phyloP scores from a whole-genome alignment of 2,888 invertebrate species.

The Tryphoninae sp. region DNA sequence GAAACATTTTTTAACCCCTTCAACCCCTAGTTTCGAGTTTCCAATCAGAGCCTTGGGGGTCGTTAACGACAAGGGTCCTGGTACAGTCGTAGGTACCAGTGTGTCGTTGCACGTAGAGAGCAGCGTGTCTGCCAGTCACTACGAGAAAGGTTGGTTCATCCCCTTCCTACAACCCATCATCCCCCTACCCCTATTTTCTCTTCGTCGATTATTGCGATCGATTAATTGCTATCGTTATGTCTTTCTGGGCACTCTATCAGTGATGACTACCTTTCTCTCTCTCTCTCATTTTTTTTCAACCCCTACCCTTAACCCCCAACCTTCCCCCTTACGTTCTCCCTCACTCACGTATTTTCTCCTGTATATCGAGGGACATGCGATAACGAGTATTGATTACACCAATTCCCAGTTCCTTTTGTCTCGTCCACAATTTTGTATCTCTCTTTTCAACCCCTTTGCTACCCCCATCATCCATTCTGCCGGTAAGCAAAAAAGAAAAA shows the following conservation, averaged over 20 bases:
- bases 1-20: no score
- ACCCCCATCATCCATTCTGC: background rate
- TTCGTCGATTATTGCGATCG: conserved; percentile 45
- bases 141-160: background rate
- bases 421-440: background rate
- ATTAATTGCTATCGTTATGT: conserved; percentile 55
- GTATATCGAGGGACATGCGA: conserved; percentile 21
- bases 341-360: conserved; percentile 4
- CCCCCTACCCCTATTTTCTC: background rate
- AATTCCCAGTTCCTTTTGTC: conserved; percentile 14
- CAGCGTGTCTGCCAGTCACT: conserved; percentile 1
- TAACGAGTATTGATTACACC: conserved; percentile 45
- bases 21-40: conserved; percentile 14
- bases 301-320: background rate
- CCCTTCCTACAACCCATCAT: background rate
- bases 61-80: conserved; percentile 34
- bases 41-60: conserved; percentile 34
- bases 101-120: conserved; percentile 5
- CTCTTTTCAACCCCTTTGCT: conserved; percentile 2
- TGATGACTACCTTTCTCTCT: conserved; percentile 12
- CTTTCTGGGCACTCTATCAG: conserved; percentile 23
- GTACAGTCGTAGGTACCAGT: conserved; percentile 2
- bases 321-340: background rate
- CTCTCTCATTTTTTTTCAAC: conserved; percentile 13
- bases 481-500: conserved; percentile 6